These are phyloP conservation scores for Pantelozetes paolii DNA, from an alignment of 2,888 invertebrate genomes.

Conservation along the genomic window DNA sequence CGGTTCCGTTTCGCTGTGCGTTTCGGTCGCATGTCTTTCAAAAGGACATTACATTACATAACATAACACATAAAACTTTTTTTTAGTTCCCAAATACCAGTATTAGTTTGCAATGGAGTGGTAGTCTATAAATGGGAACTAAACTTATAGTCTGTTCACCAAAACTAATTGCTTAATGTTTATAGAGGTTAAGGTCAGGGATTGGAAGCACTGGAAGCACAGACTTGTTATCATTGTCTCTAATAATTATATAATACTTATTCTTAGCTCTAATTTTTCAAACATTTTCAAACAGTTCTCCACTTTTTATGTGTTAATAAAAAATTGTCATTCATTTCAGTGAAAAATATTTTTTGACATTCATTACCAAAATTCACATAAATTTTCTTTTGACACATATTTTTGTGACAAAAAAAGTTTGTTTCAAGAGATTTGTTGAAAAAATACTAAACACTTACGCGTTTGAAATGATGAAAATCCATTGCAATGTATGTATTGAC, in stretches of 20 bases:
- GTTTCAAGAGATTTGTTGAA: no score
- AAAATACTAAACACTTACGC: conserved; percentile 11
- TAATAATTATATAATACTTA: background rate
- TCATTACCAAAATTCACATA: background rate
- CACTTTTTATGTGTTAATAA: no score
- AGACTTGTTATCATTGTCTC: background rate
- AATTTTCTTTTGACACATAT: no score
- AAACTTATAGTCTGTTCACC: conserved; percentile 34
- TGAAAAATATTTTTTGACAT: no score
- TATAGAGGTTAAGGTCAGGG: conserved; percentile 26
- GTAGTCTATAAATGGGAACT: conserved; percentile 32
- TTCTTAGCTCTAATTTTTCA: background rate
- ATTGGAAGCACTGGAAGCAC: background rate
- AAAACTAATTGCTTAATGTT: conserved; percentile 33
- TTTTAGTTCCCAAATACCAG: background rate
- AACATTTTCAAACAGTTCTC: background rate
- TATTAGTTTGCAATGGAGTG: background rate
- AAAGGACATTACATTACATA: conserved; percentile 30
- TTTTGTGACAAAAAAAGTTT: no score
- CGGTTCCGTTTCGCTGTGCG: conserved; percentile 34
- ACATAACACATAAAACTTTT: background rate
- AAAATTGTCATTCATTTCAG: no score
- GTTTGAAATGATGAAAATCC: conserved; percentile 20
- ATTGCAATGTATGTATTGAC: conserved; percentile 7
- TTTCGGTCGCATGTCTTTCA: conserved; percentile 28